Conservation (phyloP, 2,797 vertebrate genomes). For the Decapterus maruadsi region DNA sequence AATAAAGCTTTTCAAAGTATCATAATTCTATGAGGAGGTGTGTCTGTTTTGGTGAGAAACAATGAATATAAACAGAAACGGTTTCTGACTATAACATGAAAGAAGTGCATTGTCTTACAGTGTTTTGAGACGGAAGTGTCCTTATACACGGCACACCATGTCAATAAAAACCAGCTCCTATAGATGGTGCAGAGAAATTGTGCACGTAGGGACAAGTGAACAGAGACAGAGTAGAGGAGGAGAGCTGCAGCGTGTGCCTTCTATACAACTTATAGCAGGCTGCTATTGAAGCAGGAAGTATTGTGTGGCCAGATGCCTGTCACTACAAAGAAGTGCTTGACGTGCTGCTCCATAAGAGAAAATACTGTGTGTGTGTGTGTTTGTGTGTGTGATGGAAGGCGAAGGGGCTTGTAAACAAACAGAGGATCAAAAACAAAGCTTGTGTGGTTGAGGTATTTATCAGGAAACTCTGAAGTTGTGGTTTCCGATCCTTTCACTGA, state of each 20-base stretch:
- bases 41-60: background rate
- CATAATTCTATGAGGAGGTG: no score
- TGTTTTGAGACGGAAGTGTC: background rate
- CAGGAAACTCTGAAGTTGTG: slow-evolving; percentile 35
- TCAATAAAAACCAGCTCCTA: background rate
- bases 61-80: background rate
- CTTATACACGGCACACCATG: rapidly evolving
- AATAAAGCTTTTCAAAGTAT: background rate
- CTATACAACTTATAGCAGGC: background rate
- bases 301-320: slow-evolving; percentile 57
- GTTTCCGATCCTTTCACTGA: slow-evolving; percentile 45
- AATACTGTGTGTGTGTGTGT: slow-evolving; percentile 9
- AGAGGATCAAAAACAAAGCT: slow-evolving; percentile 66
- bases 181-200: background rate
- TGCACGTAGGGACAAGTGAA: background rate
- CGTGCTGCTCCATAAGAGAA: slow-evolving; percentile 16
- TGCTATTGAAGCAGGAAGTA: slow-evolving; percentile 40
- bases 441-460: slow-evolving; percentile 40
- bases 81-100: background rate
- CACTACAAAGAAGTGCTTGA: slow-evolving; percentile 65
- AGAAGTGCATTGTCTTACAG: background rate
- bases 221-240: background rate
- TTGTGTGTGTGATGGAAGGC: slow-evolving; percentile 16
- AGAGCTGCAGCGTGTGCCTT: background rate
- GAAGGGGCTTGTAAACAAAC: slow-evolving; percentile 51